phyloP scores from a whole-genome alignment of 2,797 vertebrate species.

The Tamandua tetradactyla region DNA sequence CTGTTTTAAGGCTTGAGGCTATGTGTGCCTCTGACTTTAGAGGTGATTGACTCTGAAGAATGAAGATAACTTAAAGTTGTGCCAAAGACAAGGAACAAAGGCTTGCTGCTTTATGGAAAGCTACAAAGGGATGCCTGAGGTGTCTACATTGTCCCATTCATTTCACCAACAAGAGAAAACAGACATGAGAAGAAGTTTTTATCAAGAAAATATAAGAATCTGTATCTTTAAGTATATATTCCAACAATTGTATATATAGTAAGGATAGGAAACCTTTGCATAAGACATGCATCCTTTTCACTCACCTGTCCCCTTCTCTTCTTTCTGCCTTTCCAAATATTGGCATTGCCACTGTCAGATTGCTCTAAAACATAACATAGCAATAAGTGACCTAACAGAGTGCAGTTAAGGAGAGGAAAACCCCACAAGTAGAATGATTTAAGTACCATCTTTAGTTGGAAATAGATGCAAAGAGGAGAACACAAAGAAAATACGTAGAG shows the following conservation, averaged over 20 bases:
- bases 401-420: not conserved
- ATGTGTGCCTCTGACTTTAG: not conserved
- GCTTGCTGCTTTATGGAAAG: not conserved
- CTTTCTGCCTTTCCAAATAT: not conserved
- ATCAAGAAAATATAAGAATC: conserved; percentile 28
- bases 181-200: not conserved
- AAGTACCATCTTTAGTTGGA: not conserved
- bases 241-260: not conserved
- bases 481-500: not conserved
- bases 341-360: not conserved
- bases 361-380: not conserved
- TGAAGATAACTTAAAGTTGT: not conserved
- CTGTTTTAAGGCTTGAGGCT: not conserved
- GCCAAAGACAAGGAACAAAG: not conserved
- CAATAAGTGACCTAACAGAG: not conserved
- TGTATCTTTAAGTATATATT: not conserved
- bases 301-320: not conserved
- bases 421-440: not conserved
- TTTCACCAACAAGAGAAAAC: not conserved
- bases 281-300: not conserved
- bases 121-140: not conserved
- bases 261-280: not conserved
- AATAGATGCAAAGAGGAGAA: not conserved
- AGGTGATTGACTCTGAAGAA: not conserved
- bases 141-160: not conserved